Base-by-base conservation (phyloP, 2,888 invertebrate species). In the Lucinisca nassula region DNA sequence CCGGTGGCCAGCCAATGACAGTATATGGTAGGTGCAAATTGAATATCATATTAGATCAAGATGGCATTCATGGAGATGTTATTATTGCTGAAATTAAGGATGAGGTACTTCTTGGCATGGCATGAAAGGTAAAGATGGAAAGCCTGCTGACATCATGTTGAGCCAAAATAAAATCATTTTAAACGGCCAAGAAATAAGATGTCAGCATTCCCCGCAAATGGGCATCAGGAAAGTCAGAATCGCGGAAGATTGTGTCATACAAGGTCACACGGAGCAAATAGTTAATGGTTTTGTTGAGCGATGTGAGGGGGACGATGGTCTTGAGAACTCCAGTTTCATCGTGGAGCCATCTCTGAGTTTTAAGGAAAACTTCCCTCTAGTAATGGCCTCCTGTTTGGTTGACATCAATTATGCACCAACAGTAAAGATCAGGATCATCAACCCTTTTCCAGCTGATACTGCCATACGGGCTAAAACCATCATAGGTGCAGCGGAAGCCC, bases 281-380 rank as follows among this genome's bases (percentile, higher is more conserved):
- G 76, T 91, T 49, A 89, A 89, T 72, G 86, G 73, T 8, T 80
- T 73, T 49, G 45, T 88, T 17, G 79, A 88, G 35, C 82, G 82
- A 0, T 30, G 10, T 35, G 77, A 85, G 30, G 45, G 37, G 1
- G 85, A 87, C 79, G 79, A 84, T 27, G 51, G 61, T 10, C 21
- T 37, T 17, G 3, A 27, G 12, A 32, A 4, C 0, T 24, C 73
- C 24, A 78, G 78, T 1, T 45, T 85, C 32, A 24, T 88, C n/a
- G 84, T 87, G 51, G 89, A 90, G 70, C 82, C 88, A 17, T 82
- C 79, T 10, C 14, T 40, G 1, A 73, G 35, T 24, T 83, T 86
- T 55, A 76, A 61, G n/a, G 49, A 82, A 32, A 87, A 81, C 30
- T 82, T 85, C 58, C 82, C 84, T 14, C 12, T 90, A 4, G 32